Evolutionary conservation across 2,797 vertebrate genomes (phyloP).

Genomic region (Myotis daubentonii): DNA sequence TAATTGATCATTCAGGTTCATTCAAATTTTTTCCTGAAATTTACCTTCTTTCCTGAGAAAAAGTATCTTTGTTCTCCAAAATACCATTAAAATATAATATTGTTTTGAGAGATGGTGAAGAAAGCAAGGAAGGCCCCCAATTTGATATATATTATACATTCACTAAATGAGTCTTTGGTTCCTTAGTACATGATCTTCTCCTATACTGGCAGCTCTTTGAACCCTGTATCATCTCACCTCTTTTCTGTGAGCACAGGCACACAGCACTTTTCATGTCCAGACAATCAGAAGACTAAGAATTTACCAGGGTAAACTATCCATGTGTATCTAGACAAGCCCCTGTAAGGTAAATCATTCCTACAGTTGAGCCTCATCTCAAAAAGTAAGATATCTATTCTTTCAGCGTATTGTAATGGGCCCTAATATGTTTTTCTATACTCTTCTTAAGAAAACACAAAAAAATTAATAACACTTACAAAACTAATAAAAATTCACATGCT

Average conservation of each 20-base stretch:
- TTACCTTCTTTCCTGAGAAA: conserved; percentile 48
- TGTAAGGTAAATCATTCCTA: conserved; percentile 35
- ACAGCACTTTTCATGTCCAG: conserved; percentile 50
- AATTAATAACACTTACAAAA: conserved; percentile 32
- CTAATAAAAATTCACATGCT: conserved; percentile 25
- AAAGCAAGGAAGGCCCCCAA: neutral
- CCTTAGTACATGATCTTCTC: conserved; percentile 25
- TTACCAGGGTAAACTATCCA: conserved; percentile 55
- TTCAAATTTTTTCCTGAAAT: conserved; percentile 58
- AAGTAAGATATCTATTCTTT: conserved; percentile 34
- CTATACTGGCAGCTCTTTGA: conserved; percentile 26
- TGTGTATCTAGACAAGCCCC: neutral
- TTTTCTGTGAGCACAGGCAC: neutral
- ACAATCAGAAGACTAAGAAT: conserved; percentile 48
- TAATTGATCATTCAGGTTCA: conserved; percentile 48
- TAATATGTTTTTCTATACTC: conserved; percentile 19
- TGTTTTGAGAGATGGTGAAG: neutral
- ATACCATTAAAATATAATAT: conserved; percentile 22
- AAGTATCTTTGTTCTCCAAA: conserved; percentile 33
- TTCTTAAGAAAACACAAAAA: conserved; percentile 43
- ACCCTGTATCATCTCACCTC: conserved; percentile 17
- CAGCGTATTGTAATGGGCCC: neutral
- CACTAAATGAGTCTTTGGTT: conserved; percentile 40
- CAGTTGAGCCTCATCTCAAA: conserved; percentile 1
- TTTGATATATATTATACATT: neutral